These are phyloP conservation scores for Dusona sp. DNA, from an alignment of 2,888 invertebrate genomes.

Conservation along the genomic window DNA sequence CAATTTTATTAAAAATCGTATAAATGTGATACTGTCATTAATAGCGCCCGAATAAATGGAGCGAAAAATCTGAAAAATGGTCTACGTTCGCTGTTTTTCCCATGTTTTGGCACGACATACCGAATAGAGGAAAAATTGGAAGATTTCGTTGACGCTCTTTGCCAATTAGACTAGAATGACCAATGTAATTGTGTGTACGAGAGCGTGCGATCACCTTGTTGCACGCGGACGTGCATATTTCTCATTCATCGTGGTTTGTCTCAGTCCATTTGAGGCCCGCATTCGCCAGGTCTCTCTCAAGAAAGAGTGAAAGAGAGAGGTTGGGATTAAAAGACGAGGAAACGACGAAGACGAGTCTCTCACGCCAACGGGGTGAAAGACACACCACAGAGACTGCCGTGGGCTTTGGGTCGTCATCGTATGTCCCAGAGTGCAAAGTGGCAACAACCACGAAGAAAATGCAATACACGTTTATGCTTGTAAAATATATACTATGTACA, in stretches of 20 bases:
- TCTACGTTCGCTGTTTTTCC: background rate
- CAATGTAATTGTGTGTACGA: constrained; percentile 9
- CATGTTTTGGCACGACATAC: background rate
- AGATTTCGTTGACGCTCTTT: background rate
- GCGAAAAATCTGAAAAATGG: background rate
- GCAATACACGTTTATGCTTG: constrained; percentile 37
- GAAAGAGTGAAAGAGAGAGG: constrained; percentile 14
- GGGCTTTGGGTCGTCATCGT: constrained; percentile 49
- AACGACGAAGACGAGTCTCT: constrained; percentile 54
- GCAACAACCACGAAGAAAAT: constrained; percentile 53
- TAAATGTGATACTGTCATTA: background rate
- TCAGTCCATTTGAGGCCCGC: constrained; percentile 36
- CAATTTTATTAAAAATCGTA: background rate
- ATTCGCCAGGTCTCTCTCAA: constrained; percentile 34
- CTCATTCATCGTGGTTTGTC: constrained; percentile 63
- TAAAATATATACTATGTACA: constrained; percentile 14
- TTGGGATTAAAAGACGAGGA: constrained; percentile 27
- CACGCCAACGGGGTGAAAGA: constrained; percentile 43
- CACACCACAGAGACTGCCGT: constrained; percentile 30
- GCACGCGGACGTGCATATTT: constrained; percentile 59
- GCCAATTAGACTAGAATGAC: constrained; percentile 12
- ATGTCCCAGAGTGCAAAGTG: constrained; percentile 49
- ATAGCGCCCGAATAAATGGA: background rate
- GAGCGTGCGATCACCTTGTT: constrained; percentile 53
- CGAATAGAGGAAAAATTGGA: background rate